Evolutionary conservation across 2,888 invertebrate genomes (phyloP).

Genomic region (Xestia c-nigrum): DNA sequence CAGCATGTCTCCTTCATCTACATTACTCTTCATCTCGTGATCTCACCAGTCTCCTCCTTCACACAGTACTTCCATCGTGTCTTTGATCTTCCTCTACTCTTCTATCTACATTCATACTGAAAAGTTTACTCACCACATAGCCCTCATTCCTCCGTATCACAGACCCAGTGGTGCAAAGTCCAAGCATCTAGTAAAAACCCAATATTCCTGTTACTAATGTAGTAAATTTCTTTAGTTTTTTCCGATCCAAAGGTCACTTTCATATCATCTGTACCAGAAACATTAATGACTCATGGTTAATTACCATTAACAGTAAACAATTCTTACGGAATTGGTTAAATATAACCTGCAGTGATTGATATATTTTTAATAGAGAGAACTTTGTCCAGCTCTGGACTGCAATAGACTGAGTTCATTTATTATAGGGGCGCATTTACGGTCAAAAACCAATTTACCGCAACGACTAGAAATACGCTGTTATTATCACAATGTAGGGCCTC

Average conservation of each 20-base stretch:
- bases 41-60: neutral
- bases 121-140: neutral
- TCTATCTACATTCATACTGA: neutral
- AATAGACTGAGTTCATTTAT: neutral
- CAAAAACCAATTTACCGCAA: neutral
- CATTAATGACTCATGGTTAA: conserved; percentile 24
- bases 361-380: neutral
- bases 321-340: conserved; percentile 19
- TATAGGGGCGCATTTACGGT: conserved; percentile 1
- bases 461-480: neutral
- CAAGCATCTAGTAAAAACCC: neutral
- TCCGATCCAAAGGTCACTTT: conserved; percentile 32
- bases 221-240: conserved; percentile 23
- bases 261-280: neutral
- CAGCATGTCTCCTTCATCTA: neutral
- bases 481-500: neutral
- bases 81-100: neutral
- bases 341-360: neutral
- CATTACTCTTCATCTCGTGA: neutral
- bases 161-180: neutral
- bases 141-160: neutral
- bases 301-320: conserved; percentile 3
- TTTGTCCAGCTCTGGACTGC: neutral
- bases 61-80: neutral
- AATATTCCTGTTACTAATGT: neutral